Conservation (phyloP, 2,797 vertebrate genomes). For the Triplophysa bombifrons region DNA sequence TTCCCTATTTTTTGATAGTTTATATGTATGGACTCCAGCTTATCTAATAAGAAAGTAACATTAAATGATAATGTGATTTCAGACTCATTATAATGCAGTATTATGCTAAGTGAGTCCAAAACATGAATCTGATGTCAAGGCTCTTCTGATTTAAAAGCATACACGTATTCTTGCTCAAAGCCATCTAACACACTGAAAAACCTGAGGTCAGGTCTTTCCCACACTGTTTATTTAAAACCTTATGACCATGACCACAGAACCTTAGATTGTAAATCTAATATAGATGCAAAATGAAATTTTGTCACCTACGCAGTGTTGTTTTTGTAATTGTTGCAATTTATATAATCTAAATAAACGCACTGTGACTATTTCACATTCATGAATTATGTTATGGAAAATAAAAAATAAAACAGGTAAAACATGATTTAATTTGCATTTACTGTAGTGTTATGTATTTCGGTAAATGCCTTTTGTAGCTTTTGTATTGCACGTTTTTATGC, state of each 20-base stretch:
- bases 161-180: constrained; percentile 40
- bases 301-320: neutral
- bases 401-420: neutral
- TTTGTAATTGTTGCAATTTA: neutral
- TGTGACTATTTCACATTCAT: neutral
- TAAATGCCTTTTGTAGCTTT: too few species aligned
- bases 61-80: constrained; percentile 16
- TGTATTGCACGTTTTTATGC: too few species aligned
- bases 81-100: neutral
- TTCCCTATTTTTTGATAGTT: constrained; percentile 68
- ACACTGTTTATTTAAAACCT: constrained; percentile 11
- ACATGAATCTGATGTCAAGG: constrained; percentile 13
- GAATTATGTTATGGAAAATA: neutral
- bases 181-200: constrained; percentile 60
- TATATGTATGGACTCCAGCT: constrained; percentile 9
- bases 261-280: neutral
- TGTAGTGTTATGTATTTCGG: too few species aligned
- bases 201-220: constrained; percentile 45
- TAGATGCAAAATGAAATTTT: neutral
- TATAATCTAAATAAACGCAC: neutral
- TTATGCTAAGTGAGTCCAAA: constrained; percentile 3
- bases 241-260: constrained; percentile 19
- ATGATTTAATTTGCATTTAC: too few species aligned
- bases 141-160: constrained; percentile 19
- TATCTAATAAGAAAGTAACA: neutral